Evolutionary conservation across 2,888 invertebrate genomes (phyloP).

Genomic region (Achlya flavicornis): DNA sequence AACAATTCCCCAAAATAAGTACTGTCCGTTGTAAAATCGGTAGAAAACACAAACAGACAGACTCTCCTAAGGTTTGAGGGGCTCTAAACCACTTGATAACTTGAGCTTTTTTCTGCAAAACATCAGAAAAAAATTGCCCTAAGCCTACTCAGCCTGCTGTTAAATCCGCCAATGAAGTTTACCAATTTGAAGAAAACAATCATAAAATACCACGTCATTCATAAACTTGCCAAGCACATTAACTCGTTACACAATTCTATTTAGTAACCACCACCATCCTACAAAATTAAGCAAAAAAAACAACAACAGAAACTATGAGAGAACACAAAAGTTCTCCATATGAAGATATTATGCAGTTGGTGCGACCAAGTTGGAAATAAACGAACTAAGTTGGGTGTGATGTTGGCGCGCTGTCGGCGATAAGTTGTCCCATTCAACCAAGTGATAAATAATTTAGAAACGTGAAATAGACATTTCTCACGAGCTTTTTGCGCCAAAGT

Average conservation of each 20-base stretch:
- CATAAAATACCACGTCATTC: background rate
- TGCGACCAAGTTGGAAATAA: constrained; percentile 47
- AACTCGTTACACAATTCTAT: background rate
- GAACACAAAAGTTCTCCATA: constrained; percentile 47
- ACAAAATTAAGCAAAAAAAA: constrained; percentile 29
- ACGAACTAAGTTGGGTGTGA: constrained; percentile 51
- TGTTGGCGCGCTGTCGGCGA: constrained; percentile 38
- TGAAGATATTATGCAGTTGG: constrained; percentile 52
- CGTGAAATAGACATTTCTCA: constrained; percentile 17
- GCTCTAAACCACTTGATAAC: no score
- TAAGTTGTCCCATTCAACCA: constrained; percentile 44
- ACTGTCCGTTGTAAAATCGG: no score
- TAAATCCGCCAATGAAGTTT: no score
- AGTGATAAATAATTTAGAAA: constrained; percentile 41
- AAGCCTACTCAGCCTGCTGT: no score
- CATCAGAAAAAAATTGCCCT: no score
- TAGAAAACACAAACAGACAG: no score
- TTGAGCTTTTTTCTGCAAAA: no score
- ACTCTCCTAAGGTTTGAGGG: no score
- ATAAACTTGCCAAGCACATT: background rate
- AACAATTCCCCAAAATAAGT: no score
- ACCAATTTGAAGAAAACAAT: no score
- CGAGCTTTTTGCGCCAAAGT: constrained; percentile 13
- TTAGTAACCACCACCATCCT: constrained; percentile 14
- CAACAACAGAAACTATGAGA: constrained; percentile 34